These are phyloP conservation scores for Melinaea menophilus DNA, from an alignment of 2,888 invertebrate genomes.

Conservation along the genomic window DNA sequence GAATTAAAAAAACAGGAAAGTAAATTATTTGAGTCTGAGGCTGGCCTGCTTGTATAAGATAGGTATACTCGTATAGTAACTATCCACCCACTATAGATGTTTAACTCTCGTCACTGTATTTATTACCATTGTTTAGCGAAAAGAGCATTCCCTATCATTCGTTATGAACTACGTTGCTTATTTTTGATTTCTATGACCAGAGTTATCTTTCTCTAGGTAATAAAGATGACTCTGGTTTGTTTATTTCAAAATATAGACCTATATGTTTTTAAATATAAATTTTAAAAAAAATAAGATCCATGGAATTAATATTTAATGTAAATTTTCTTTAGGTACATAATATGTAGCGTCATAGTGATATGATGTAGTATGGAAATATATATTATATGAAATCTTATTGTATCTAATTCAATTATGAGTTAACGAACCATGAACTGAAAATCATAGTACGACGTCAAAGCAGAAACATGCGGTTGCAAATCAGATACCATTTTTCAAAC, in stretches of 20 bases:
- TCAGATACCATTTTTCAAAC: constrained; percentile 7
- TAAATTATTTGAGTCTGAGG: background rate
- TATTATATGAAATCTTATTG: constrained; percentile 5
- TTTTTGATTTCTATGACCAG: constrained; percentile 25
- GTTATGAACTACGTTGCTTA: constrained; percentile 57
- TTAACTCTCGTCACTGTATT: constrained; percentile 71
- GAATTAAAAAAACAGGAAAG: background rate
- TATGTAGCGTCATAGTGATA: no score
- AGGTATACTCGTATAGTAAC: constrained; percentile 35
- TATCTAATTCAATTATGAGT: constrained; percentile 2
- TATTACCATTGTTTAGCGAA: constrained; percentile 76
- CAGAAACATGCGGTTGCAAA: constrained; percentile 1
- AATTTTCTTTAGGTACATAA: background rate
- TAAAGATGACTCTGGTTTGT: no score
- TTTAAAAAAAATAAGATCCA: background rate
- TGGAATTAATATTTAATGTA: background rate
- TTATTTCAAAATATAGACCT: no score
- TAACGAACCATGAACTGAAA: constrained; percentile 20
- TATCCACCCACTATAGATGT: constrained; percentile 46
- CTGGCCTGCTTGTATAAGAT: constrained; percentile 28
- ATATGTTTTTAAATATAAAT: no score
- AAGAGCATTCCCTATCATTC: constrained; percentile 70
- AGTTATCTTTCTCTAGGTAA: background rate
- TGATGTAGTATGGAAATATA: background rate
- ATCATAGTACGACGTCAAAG: constrained; percentile 14